phyloP scores from a whole-genome alignment of 2,113 vertebrate genomes.

The Saguinus imperator region DNA sequence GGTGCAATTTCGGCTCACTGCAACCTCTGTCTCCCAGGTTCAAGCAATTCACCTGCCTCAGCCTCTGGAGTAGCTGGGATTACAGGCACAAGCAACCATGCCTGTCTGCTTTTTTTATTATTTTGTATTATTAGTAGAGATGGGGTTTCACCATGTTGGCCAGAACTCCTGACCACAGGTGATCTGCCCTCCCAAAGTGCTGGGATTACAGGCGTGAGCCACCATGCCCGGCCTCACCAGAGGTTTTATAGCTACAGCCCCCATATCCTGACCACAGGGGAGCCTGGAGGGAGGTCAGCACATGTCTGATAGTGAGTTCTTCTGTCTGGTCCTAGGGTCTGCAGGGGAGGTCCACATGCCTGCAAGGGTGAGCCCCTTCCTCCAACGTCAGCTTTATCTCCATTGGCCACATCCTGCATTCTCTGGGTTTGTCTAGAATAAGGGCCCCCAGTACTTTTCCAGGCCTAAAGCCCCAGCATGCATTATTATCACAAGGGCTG shows the following conservation, averaged over 20 bases:
- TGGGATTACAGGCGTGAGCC: no score
- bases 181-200: no score
- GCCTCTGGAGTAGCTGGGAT: no score
- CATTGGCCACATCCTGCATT: not conserved
- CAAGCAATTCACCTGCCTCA: no score
- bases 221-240: not conserved
- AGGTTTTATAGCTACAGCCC: not conserved
- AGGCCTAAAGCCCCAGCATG: not conserved
- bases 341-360: not conserved
- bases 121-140: no score
- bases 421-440: not conserved
- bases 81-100: no score
- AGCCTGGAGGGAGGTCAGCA: not conserved
- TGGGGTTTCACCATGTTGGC: no score
- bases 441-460: not conserved
- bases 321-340: not conserved
- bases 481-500: not conserved
- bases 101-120: no score
- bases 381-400: not conserved
- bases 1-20: no score
- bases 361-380: fast-evolving
- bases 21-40: no score
- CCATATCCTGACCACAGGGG: not conserved
- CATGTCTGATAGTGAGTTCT: not conserved
- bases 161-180: no score